Base-by-base conservation (phyloP, 2,888 invertebrate species). In the Rhagophthalmus giganteus region DNA sequence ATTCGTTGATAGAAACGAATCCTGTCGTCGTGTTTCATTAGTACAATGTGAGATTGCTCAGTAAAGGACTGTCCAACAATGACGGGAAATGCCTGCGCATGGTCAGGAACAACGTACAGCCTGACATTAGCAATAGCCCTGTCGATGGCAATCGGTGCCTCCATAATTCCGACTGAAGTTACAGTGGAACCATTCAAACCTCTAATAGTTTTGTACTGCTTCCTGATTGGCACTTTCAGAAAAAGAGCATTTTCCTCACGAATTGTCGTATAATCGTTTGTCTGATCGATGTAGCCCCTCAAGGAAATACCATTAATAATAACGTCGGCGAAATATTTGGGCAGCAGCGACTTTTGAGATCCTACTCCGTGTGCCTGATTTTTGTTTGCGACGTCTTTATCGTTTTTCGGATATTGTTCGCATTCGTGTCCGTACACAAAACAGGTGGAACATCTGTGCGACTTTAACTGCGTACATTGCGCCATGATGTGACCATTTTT, bases 51-150 rank as follows among this genome's bases (percentile, higher is more conserved):
- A 13, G 39, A 27, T 11, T 42, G 50, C 11, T 41, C 34, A 13
- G 32, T 24, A 37, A 54, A 51, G 12, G 25, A 20, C 11, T 34
- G 25, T 11, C 64, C 64, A 10, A 65, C 33, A 14, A 64, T 40
- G 12, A 65, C 54, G 2, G 62, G 56, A 33, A 58, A 52, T 11
- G 57, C 55, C 46, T 63, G 62, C 13, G 52, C 26, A 32, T 54
- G 42, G 45, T 60, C 55, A 12, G 59, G 60, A 13, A 65, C 62
- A 16, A 65, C 51, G 25, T 30, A 54, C 2, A 61, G 28, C 2
- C 39, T 41, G 5, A 57, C 42, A 20, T 53, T 54, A n/a, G 61
- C 45, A 2, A 46, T 44, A 9, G 56, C 59, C 20, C 44, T 46
- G 28, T 61, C 61, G 2, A 65, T 33, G 6, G 47, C 39, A 14